phyloP scores from a whole-genome alignment of 1,140 invertebrate genomes.

The Drosophila saltans region DNA sequence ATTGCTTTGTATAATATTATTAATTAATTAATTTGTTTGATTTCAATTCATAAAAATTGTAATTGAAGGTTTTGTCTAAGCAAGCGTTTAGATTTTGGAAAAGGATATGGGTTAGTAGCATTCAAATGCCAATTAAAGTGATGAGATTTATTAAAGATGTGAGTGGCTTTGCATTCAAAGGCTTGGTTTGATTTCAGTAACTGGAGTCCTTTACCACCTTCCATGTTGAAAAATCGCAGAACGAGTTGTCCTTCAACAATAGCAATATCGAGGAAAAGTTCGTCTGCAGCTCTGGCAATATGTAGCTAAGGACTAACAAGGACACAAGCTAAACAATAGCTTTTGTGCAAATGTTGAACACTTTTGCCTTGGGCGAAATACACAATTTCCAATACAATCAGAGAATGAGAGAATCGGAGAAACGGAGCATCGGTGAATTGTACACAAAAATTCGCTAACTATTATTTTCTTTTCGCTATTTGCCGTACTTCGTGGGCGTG shows the following conservation, averaged over 20 bases:
- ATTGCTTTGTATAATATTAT: no score
- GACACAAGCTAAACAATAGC: conserved; percentile 48
- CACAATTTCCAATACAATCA: conserved; percentile 18
- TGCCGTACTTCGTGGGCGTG: conserved; percentile 33
- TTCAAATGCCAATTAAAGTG: no score
- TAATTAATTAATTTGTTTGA: no score
- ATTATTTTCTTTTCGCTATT: conserved; percentile 52
- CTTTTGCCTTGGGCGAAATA: conserved; percentile 41
- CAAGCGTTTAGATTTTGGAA: no score
- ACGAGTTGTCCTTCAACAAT: not conserved
- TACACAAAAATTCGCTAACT: conserved; percentile 58
- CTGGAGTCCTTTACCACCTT: not conserved
- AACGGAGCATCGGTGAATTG: conserved; percentile 44
- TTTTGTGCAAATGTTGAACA: conserved; percentile 60
- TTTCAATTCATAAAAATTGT: no score
- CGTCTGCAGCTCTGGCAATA: conserved; percentile 16
- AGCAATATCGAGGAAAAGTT: conserved; percentile 36
- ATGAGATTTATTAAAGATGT: not conserved
- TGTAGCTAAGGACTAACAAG: conserved; percentile 18
- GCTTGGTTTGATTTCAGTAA: not conserved
- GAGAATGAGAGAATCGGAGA: not conserved
- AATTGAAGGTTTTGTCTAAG: no score
- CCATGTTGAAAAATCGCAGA: not conserved
- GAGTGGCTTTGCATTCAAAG: not conserved
- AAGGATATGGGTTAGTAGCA: no score